phyloP scores from a whole-genome alignment of 2,797 vertebrate species.

The Oreonectes daqikongensis region DNA sequence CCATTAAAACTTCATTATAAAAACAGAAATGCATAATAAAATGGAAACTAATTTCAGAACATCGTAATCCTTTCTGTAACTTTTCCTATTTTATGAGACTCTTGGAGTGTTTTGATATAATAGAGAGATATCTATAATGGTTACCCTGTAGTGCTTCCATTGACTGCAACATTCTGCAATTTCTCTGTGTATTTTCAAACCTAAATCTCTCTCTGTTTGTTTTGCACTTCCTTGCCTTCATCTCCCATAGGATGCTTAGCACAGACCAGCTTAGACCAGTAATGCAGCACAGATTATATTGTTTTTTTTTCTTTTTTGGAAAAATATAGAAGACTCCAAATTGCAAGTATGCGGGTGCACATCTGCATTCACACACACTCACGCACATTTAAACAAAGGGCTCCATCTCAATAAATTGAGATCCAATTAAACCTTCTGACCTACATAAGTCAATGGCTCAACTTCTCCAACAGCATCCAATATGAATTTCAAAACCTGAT shows the following conservation, averaged over 20 bases:
- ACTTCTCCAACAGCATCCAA: constrained; percentile 30
- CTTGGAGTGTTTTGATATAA: background rate
- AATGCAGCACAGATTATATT: constrained; percentile 19
- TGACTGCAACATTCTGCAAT: background rate
- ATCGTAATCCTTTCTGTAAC: background rate
- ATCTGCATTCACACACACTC: background rate
- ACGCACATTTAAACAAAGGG: constrained; percentile 34
- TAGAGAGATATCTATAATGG: background rate
- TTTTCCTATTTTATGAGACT: background rate
- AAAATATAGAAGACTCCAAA: constrained; percentile 20
- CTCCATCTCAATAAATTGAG: constrained; percentile 47
- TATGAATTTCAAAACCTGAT: constrained; percentile 19
- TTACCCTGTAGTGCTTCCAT: background rate
- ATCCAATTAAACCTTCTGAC: constrained; percentile 59
- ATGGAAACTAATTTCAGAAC: background rate
- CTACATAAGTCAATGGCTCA: constrained; percentile 56
- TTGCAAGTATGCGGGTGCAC: background rate
- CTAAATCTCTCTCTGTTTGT: background rate
- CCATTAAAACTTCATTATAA: background rate
- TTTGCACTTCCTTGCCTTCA: constrained; percentile 18
- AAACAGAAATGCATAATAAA: background rate
- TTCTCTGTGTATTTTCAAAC: constrained; percentile 3
- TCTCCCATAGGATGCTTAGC: constrained; percentile 7
- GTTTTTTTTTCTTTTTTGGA: background rate
- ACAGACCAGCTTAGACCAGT: background rate